phyloP scores from a whole-genome alignment of 92 coral and sea anemone species.

The Epizoanthus scotinus region DNA sequence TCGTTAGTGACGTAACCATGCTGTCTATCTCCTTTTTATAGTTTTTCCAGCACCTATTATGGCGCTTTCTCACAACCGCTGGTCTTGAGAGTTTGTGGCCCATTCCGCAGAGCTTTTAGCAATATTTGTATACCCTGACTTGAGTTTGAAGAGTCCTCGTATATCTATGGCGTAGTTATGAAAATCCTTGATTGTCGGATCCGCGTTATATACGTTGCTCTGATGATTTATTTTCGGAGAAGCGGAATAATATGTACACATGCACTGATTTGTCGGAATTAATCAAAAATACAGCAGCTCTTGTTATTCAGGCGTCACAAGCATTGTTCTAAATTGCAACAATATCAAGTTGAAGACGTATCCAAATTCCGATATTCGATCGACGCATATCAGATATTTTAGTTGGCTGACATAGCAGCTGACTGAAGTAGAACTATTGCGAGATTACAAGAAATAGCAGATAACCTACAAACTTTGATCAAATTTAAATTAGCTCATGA shows the following conservation, averaged over 20 bases:
- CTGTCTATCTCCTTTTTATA: slow-evolving; percentile 23
- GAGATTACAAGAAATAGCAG: too few relatives aligned
- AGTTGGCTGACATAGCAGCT: too few relatives aligned
- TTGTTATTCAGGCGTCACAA: background rate
- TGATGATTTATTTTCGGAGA: background rate
- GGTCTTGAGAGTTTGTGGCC: slow-evolving; percentile 26
- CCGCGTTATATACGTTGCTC: background rate
- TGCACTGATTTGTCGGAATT: background rate
- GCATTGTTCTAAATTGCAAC: background rate
- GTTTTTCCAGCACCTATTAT: slow-evolving; percentile 29
- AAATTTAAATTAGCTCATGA: too few relatives aligned
- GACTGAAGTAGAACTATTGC: too few relatives aligned
- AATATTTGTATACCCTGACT: background rate
- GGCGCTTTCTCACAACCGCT: slow-evolving; percentile 21
- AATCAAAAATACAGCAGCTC: background rate
- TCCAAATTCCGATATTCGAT: too few relatives aligned
- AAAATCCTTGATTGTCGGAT: background rate
- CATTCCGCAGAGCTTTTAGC: background rate
- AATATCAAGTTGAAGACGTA: background rate
- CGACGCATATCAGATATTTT: too few relatives aligned
- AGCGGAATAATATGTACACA: background rate
- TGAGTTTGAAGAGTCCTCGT: too few relatives aligned
- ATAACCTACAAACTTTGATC: too few relatives aligned
- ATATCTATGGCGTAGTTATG: background rate
- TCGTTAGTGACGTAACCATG: slow-evolving; percentile 5